phyloP scores from a whole-genome alignment of 1,140 invertebrate species.

The Trigoniulus corallinus region DNA sequence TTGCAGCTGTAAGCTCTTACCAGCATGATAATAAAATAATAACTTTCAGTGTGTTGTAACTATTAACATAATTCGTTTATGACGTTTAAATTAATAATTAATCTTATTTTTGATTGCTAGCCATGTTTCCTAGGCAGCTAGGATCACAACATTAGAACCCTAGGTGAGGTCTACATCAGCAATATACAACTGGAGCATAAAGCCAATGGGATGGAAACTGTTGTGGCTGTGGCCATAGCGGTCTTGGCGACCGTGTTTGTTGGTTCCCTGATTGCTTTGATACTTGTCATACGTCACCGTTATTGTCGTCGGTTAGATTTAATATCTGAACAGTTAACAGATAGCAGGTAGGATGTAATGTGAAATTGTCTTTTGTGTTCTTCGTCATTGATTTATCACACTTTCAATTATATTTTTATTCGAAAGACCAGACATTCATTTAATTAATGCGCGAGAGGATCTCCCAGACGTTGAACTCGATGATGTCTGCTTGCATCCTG shows the following conservation, averaged over 20 bases:
- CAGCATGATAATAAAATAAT: too few relatives aligned
- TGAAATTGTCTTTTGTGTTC: neutral
- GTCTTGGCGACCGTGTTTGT: slow-evolving; percentile 45
- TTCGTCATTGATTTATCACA: neutral
- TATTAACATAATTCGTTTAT: too few relatives aligned
- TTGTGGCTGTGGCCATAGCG: slow-evolving; percentile 46
- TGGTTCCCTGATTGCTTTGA: slow-evolving; percentile 41
- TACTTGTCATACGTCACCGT: slow-evolving; percentile 39
- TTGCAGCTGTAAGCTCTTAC: too few relatives aligned
- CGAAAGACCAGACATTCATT: slow-evolving; percentile 23
- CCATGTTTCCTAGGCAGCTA: too few relatives aligned
- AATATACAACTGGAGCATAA: too few relatives aligned
- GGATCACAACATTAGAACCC: too few relatives aligned
- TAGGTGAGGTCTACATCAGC: too few relatives aligned
- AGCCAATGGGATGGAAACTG: slow-evolving; percentile 39
- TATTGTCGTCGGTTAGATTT: slow-evolving; percentile 22
- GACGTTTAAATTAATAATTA: too few relatives aligned
- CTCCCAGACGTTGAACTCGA: slow-evolving; percentile 29
- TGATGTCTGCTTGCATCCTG: slow-evolving; percentile 34
- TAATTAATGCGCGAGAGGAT: slow-evolving; percentile 20
- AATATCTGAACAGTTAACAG: slow-evolving; percentile 17
- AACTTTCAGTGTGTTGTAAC: too few relatives aligned
- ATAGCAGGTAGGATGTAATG: slow-evolving; percentile 19
- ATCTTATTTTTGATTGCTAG: too few relatives aligned
- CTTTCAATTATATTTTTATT: slow-evolving; percentile 2